Base-by-base conservation (phyloP, 2,113 vertebrate species). In the Triplophysa dalaica region DNA sequence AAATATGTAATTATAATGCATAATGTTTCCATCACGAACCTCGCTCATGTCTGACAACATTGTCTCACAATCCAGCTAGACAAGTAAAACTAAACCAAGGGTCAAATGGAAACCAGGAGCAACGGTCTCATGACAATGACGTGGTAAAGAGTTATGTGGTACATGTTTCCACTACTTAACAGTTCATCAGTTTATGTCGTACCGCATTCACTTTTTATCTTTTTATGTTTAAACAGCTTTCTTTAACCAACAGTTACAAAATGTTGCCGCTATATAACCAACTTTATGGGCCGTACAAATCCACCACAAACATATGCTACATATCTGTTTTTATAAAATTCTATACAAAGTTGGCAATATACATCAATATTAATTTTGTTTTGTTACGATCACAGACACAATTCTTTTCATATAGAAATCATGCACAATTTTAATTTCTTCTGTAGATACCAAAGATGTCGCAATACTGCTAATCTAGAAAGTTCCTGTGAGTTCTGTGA, bases 71-170 rank as follows among this genome's bases (percentile, higher is more conserved):
- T 50, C 12, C 16, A 19, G 17, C 17, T 8, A 45, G 10, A 45
- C 8, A 45, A 45, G 43, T 54, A 6, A 54, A 17, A 54, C 14
- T 58, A 8, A 61, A 74, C 4, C 2, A 75, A 75, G 9, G 72
- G 33, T 75, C 72, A 13, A 48, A 14, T 63, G 58, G 73, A 75
- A 75, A 75, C 41, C 26, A 45, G 3, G 8, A 17, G 24, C 58
- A 11, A 33, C 6, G 48, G 41, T 75, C 73, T 48, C 5, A 7
- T 75, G 73, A 48, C 41, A 26, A 19, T 63, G 21, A 50, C 6
- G 4, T 62, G 38, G 14, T 26, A 26, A 17, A 10, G 3, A 62
- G 13, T 56, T 8, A 7, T 19, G 4, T 21, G 10, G 50, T 52
- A 0, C 8, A 45, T 45, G 43, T 45, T 45, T 45, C 11, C 43